Evolutionary conservation across 1,140 invertebrate species (phyloP).

Genomic region (Euura saliciscinereae): DNA sequence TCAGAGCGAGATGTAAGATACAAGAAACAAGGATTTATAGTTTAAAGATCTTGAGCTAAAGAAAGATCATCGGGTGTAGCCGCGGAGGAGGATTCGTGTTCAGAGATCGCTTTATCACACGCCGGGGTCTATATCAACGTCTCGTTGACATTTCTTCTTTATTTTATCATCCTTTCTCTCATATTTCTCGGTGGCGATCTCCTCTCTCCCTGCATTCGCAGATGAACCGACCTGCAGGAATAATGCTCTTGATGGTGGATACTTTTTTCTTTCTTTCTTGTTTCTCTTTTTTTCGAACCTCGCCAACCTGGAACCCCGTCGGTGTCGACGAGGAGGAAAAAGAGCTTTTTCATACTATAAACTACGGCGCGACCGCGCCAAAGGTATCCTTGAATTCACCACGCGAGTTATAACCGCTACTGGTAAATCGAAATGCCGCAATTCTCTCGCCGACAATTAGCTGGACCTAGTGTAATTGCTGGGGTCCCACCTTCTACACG

Average conservation of each 20-base stretch:
- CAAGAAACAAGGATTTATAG: slow-evolving; percentile 36
- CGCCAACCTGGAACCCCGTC: too few relatives aligned
- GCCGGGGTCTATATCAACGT: slow-evolving; percentile 6
- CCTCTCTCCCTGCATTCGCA: not conserved
- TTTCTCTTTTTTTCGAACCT: not conserved
- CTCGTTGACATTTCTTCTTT: not conserved
- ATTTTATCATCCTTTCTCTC: not conserved
- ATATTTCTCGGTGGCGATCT: not conserved
- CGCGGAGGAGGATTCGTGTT: slow-evolving; percentile 16
- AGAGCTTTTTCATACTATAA: too few relatives aligned
- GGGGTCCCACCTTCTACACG: too few relatives aligned
- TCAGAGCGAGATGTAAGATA: not conserved
- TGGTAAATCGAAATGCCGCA: too few relatives aligned
- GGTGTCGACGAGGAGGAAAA: too few relatives aligned
- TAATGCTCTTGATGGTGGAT: not conserved
- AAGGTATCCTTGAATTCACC: too few relatives aligned
- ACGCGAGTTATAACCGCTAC: too few relatives aligned
- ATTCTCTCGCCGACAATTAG: too few relatives aligned
- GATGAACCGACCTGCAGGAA: too few relatives aligned
- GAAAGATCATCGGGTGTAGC: slow-evolving; percentile 30
- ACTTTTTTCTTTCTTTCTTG: not conserved
- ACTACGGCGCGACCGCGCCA: too few relatives aligned
- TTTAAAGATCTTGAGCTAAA: slow-evolving; percentile 23
- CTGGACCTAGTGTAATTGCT: too few relatives aligned
- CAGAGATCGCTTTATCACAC: slow-evolving; percentile 24